Evolutionary conservation across 2,888 invertebrate species (phyloP).

Genomic region (Dexiosoma caninum): DNA sequence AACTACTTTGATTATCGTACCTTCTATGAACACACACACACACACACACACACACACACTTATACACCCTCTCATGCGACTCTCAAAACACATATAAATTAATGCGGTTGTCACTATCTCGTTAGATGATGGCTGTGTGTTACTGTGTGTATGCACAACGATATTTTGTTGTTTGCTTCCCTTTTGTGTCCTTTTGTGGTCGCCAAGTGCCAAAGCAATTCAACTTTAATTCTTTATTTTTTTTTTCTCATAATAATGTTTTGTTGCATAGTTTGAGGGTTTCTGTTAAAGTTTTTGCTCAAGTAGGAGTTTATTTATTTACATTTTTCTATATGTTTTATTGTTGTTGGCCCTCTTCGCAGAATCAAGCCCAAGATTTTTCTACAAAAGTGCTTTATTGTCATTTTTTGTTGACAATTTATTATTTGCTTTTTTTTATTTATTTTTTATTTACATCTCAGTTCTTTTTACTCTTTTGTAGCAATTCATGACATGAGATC

Average conservation of each 20-base stretch:
- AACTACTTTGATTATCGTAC: slow-evolving; percentile 41
- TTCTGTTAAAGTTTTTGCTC: neutral
- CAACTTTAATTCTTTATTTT: slow-evolving; percentile 52
- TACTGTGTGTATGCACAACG: neutral
- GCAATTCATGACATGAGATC: neutral
- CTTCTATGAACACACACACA: neutral
- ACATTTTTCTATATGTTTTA: neutral
- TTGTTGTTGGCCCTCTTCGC: slow-evolving; percentile 1
- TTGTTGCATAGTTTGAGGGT: slow-evolving; percentile 16
- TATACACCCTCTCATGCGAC: no score
- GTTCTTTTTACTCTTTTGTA: neutral
- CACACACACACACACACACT: neutral
- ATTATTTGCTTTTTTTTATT: slow-evolving; percentile 1
- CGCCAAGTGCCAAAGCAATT: slow-evolving; percentile 56
- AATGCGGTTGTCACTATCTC: neutral
- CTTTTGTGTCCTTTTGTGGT: slow-evolving; percentile 58
- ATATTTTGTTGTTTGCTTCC: neutral
- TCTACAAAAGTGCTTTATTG: slow-evolving; percentile 17
- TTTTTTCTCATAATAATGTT: neutral
- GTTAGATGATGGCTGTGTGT: neutral
- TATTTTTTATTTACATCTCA: neutral
- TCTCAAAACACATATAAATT: neutral
- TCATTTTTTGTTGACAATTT: slow-evolving; percentile 26
- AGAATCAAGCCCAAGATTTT: slow-evolving; percentile 9
- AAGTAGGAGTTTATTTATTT: neutral